phyloP scores from a whole-genome alignment of 2,888 invertebrate genomes.

The Balanococcus diminutus region DNA sequence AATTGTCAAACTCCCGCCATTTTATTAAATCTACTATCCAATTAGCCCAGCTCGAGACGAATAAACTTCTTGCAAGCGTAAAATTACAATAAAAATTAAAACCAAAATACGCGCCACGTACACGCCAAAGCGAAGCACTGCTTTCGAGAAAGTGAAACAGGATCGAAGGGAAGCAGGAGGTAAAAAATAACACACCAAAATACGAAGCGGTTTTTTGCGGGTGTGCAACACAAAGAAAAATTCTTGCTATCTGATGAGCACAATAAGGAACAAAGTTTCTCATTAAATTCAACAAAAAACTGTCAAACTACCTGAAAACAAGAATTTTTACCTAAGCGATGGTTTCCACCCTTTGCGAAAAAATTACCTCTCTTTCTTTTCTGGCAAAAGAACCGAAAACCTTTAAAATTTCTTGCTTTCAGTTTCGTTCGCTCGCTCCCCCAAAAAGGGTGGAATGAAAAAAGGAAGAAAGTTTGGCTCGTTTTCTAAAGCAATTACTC shows the following conservation, averaged over 20 bases:
- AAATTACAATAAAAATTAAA: constrained; percentile 22
- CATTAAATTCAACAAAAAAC: constrained; percentile 29
- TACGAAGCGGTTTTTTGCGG: background rate
- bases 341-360: constrained; percentile 28
- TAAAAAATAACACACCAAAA: background rate
- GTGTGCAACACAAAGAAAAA: background rate
- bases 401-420: constrained; percentile 28
- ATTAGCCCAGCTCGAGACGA: background rate
- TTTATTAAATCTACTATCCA: background rate
- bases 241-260: constrained; percentile 1
- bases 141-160: no score
- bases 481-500: constrained; percentile 35
- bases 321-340: constrained; percentile 17
- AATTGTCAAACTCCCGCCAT: no score
- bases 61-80: background rate
- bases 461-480: constrained; percentile 1
- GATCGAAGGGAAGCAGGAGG: background rate
- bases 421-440: background rate
- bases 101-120: constrained; percentile 7
- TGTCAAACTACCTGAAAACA: constrained; percentile 29
- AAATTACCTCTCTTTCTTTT: background rate
- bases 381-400: background rate
- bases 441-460: background rate
- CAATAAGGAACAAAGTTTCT: constrained; percentile 25
- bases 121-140: background rate